These are phyloP conservation scores for Orchesella cincta DNA, from an alignment of 1,140 invertebrate genomes.

Conservation along the genomic window DNA sequence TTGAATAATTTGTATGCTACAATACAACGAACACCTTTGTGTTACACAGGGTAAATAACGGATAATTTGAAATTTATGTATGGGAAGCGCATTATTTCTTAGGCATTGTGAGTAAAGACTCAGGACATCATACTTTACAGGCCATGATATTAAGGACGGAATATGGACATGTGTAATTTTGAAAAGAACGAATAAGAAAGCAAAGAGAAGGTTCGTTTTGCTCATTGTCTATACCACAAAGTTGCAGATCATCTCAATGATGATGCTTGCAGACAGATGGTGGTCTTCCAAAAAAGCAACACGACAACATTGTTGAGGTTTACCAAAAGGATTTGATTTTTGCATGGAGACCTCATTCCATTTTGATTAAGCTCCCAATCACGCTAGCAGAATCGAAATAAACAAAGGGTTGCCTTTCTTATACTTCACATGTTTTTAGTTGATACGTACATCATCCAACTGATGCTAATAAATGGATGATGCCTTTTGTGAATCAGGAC, in stretches of 20 bases:
- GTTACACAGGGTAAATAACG: not conserved
- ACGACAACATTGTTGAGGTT: slow-evolving; percentile 10
- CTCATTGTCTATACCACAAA: not conserved
- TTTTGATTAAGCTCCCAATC: slow-evolving; percentile 23
- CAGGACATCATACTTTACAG: too few relatives aligned
- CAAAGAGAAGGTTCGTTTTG: too few relatives aligned
- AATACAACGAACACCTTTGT: not conserved
- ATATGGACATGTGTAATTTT: too few relatives aligned
- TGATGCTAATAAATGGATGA: not conserved
- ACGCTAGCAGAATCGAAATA: not conserved
- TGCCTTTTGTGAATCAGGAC: not conserved
- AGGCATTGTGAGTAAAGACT: too few relatives aligned
- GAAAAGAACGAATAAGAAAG: too few relatives aligned
- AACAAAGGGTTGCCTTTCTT: too few relatives aligned
- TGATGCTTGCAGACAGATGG: not conserved
- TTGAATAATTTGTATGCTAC: not conserved
- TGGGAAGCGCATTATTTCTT: not conserved
- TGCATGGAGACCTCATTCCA: slow-evolving; percentile 27
- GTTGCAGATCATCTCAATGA: not conserved
- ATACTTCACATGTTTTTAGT: too few relatives aligned
- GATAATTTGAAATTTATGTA: not conserved
- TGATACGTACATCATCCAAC: too few relatives aligned
- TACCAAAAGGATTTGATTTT: slow-evolving; percentile 11
- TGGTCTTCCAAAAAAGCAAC: slow-evolving; percentile 10
- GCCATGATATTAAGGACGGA: too few relatives aligned